A percentile compares a stretch with the other conserved stretches of the same genome.
These are phyloP conservation scores for Bradynema listronoti DNA, from an alignment of 1,140 invertebrate species.

Conservation along the genomic window DNA sequence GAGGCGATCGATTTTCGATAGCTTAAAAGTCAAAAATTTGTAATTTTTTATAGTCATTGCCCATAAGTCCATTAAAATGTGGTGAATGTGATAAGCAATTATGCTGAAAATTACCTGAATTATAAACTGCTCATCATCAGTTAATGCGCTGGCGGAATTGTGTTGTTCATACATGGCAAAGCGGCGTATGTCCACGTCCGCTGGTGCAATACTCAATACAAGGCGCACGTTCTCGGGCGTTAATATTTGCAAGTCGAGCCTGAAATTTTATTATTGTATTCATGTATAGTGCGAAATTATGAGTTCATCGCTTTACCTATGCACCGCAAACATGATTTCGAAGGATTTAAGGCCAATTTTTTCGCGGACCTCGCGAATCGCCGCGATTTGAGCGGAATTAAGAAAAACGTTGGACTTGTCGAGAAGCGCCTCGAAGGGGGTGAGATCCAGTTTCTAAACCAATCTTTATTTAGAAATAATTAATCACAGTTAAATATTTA, in stretches of 20 bases:
- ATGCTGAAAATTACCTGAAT: constrained; percentile 11
- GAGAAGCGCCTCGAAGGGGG: constrained; percentile 8
- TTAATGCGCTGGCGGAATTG: constrained; percentile 12
- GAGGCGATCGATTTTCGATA: constrained; percentile 33
- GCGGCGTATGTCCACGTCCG: constrained; percentile 27
- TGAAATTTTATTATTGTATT: constrained; percentile 11
- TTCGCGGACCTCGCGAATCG: constrained; percentile 11
- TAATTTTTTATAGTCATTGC: no score
- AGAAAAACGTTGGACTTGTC: constrained; percentile 14
- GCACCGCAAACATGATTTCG: constrained; percentile 33
- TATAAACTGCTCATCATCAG: constrained; percentile 38
- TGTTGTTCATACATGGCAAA: constrained; percentile 26
- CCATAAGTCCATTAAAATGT: neutral
- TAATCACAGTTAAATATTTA: no score
- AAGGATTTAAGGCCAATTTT: constrained; percentile 28
- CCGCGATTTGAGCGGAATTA: constrained; percentile 6
- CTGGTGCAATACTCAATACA: constrained; percentile 29
- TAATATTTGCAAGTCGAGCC: constrained; percentile 28
- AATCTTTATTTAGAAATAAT: no score
- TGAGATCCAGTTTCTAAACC: constrained; percentile 17
- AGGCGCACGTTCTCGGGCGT: constrained; percentile 15
- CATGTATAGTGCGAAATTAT: neutral
- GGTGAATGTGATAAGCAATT: neutral
- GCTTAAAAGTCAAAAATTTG: constrained; percentile 11
- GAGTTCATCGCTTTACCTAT: constrained; percentile 10